These are phyloP conservation scores for Hycleus cichorii DNA, from an alignment of 1,140 invertebrate species.

Conservation along the genomic window DNA sequence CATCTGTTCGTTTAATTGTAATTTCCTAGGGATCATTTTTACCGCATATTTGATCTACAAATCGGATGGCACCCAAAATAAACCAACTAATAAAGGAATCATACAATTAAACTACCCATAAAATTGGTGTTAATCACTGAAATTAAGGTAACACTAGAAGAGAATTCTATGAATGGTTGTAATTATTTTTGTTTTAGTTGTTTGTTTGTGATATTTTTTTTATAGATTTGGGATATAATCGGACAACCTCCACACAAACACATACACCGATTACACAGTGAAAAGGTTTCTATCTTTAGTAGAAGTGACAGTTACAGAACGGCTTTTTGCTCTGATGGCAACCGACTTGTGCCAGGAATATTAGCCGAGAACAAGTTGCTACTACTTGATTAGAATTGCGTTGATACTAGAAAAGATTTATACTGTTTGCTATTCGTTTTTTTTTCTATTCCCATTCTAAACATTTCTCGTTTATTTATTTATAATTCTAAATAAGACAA, in stretches of 20 bases:
- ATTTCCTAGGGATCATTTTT: too few relatives aligned
- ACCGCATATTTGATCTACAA: too few relatives aligned
- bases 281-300: constrained; percentile 7
- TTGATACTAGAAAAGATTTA: constrained; percentile 10
- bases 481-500: constrained; percentile 8
- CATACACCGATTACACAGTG: too few relatives aligned
- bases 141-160: neutral
- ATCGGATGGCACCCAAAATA: too few relatives aligned
- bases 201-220: neutral
- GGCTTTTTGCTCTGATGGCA: constrained; percentile 8
- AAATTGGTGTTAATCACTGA: neutral
- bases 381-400: constrained; percentile 11
- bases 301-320: constrained; percentile 13
- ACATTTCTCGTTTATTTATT: neutral
- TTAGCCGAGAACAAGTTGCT: constrained; percentile 12
- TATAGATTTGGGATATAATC: neutral
- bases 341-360: constrained; percentile 7
- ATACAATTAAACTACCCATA: neutral
- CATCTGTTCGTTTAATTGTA: too few relatives aligned
- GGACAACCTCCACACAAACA: too few relatives aligned
- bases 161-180: neutral
- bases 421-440: neutral
- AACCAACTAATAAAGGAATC: too few relatives aligned
- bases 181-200: neutral
- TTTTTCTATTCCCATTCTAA: neutral